Conservation (phyloP, 2,113 vertebrate genomes). For the Numida meleagris region DNA sequence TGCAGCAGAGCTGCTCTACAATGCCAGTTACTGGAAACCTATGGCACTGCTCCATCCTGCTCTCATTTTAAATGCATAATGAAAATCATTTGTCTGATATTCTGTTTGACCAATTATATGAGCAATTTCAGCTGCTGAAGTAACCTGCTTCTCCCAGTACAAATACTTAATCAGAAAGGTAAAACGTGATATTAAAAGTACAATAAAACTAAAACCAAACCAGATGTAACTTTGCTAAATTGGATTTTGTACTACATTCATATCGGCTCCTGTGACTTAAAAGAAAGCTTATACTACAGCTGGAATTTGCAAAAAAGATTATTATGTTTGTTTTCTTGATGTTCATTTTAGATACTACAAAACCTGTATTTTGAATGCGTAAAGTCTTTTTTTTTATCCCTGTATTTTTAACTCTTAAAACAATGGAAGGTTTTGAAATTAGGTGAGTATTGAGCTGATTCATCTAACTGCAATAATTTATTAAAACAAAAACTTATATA, state of each 20-base stretch:
- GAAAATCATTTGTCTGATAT: not conserved
- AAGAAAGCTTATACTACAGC: not conserved
- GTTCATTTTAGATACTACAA: constrained; percentile 5
- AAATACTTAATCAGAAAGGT: constrained; percentile 8
- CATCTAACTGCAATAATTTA: not conserved
- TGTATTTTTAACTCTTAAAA: not conserved
- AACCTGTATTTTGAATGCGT: not conserved
- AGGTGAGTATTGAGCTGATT: not conserved
- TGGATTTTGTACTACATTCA: constrained; percentile 2
- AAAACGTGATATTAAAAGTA: not conserved
- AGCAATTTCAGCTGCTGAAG: constrained; percentile 15
- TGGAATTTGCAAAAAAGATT: constrained; percentile 42
- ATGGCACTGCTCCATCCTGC: not conserved
- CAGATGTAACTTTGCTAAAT: constrained; percentile 13
- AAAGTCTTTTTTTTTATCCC: not conserved
- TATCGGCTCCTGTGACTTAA: not conserved
- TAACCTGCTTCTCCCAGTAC: not conserved
- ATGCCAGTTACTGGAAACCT: not conserved
- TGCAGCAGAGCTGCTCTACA: not conserved
- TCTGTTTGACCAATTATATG: not conserved
- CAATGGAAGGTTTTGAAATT: not conserved
- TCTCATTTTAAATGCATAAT: not conserved
- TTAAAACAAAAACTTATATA: not conserved
- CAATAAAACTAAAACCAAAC: not conserved
- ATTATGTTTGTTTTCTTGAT: constrained; percentile 46